Base-by-base conservation (phyloP, 1,140 invertebrate species). In the Ruditapes philippinarum region DNA sequence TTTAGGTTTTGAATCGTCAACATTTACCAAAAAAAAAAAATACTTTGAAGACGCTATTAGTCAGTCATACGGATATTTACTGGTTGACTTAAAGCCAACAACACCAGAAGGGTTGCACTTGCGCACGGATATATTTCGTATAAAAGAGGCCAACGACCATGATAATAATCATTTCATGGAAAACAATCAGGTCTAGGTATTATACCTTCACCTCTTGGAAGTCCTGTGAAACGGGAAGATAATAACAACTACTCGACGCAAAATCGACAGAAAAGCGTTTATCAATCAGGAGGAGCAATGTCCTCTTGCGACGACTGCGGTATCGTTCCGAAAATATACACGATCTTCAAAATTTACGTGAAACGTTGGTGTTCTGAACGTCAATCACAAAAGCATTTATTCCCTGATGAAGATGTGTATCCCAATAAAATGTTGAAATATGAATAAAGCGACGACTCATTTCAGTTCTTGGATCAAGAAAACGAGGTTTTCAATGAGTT, bases 291-390 rank as follows among this genome's bases (percentile, higher is more conserved):
- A 4, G 62, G 1, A 65, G 33, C 62, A 38, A 70, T 70, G 65
- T 33, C 65, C 11, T 17, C 65, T 70, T 70, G 65, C 28, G 65
- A 70, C 22, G 65, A 70, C 33, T 70, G 65, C n/a, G 65, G 65
- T 9, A 14, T 70, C 33, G 28, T 5, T 40, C 38, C 19, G 65
- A 70, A 40, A 70, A 70, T 19, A 25, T 70, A 3, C 65, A 70
- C 19, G 65, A 70, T 11, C 65, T n/a, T n/a, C n/a, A n/a, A n/a
- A n/a, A n/a, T n/a, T n/a, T n/a, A 38, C 0, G 33, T 38, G 38
- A 70, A 70, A 28, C 65, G 38, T 70, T 70, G 65, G 65, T 70
- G 65, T 65, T 28, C 60, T 5, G 60, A 65, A 5, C 60, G 33
- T 2, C 25, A 28, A 14, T 33, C 60, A 7, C 7, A 31, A n/a